phyloP scores from a whole-genome alignment of 2,113 vertebrate species.

The Crotalus helleri region DNA sequence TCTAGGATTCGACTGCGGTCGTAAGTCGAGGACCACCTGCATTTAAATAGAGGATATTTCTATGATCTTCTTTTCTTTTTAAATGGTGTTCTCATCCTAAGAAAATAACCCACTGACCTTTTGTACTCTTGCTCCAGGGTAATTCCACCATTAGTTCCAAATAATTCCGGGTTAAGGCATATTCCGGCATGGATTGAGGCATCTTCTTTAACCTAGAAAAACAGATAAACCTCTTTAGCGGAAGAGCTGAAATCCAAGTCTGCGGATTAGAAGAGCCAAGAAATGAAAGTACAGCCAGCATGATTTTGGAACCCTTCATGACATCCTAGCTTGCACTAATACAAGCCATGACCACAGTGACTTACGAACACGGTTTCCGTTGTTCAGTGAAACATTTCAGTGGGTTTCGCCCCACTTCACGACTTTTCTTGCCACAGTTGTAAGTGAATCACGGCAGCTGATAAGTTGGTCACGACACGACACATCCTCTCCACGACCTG shows the following conservation, averaged over 20 bases:
- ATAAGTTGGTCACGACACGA: not conserved
- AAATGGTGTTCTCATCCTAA: too few relatives aligned
- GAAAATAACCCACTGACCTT: conserved; percentile 69
- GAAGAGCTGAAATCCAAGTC: not conserved
- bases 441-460: not conserved
- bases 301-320: not conserved
- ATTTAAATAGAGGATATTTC: not conserved
- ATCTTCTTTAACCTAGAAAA: conserved; percentile 90
- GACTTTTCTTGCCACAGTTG: not conserved
- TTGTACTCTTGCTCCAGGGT: conserved; percentile 93
- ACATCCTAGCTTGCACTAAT: not conserved
- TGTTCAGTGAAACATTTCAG: not conserved
- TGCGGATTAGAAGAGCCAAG: not conserved
- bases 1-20: not conserved
- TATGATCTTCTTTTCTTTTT: not conserved
- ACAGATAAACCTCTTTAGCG: not conserved
- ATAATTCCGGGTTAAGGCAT: conserved; percentile 92
- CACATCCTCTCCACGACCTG: too few relatives aligned
- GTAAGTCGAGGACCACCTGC: not conserved
- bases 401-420: not conserved
- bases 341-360: not conserved
- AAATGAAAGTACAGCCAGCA: too few relatives aligned
- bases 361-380: not conserved
- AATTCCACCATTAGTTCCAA: conserved; percentile 96
- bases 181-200: conserved; percentile 98